These are phyloP conservation scores for Heliconius ismenius DNA, from an alignment of 2,888 invertebrate genomes.

Conservation along the genomic window DNA sequence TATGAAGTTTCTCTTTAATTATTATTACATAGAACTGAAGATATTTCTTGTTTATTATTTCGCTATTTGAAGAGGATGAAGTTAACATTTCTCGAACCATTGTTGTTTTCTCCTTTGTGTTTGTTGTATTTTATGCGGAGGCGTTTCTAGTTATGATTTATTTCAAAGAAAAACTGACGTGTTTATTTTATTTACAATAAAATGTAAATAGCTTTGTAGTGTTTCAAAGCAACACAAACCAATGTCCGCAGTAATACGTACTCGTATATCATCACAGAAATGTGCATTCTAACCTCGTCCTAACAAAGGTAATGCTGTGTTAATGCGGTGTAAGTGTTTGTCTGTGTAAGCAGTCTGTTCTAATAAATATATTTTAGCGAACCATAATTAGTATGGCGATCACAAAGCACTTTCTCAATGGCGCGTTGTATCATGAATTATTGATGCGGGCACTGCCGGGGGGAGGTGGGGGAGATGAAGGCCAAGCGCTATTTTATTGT, in stretches of 20 bases:
- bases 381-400: conserved; percentile 77
- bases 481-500: conserved; percentile 65
- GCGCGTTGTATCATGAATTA: conserved; percentile 77
- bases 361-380: conserved; percentile 65
- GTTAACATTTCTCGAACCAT: conserved; percentile 44
- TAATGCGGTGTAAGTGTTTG: conserved; percentile 31
- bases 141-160: conserved; percentile 41
- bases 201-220: conserved; percentile 30
- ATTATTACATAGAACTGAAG: conserved; percentile 8
- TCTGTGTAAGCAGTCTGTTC: conserved; percentile 43
- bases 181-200: conserved; percentile 33
- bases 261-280: conserved; percentile 10
- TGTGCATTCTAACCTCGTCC: conserved; percentile 27
- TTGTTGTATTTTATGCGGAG: conserved; percentile 40
- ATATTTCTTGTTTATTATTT: conserved; percentile 42
- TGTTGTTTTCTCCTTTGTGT: conserved; percentile 43
- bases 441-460: conserved; percentile 57
- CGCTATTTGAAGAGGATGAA: conserved; percentile 46
- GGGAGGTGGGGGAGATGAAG: conserved; percentile 45
- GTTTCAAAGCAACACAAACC: conserved; percentile 29
- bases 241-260: conserved; percentile 23
- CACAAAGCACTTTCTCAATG: conserved; percentile 81
- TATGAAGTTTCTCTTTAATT: conserved; percentile 10
- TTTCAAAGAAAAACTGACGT: conserved; percentile 40
- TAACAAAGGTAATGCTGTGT: conserved; percentile 23